Conservation (phyloP, 2,888 invertebrate species). For the Drosophila mettleri region DNA sequence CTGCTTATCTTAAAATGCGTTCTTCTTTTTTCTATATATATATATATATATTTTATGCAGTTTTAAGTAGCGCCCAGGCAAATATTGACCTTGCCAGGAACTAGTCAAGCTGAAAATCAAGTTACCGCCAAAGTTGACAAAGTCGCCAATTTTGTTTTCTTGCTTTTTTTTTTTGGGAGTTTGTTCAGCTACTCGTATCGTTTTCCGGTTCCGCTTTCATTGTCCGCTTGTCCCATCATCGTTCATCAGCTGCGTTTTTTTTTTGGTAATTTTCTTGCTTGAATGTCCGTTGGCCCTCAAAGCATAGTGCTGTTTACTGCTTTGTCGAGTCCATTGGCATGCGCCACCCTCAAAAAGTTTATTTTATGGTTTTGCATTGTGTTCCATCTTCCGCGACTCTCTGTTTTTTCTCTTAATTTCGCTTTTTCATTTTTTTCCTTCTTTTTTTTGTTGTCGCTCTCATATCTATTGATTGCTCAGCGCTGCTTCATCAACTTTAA, state of each 20-base stretch:
- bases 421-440: slow-evolving; percentile 35
- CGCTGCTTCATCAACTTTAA: slow-evolving; percentile 61
- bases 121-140: slow-evolving; percentile 60
- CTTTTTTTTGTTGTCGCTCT: slow-evolving; percentile 12
- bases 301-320: slow-evolving; percentile 31
- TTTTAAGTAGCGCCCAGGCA: slow-evolving; percentile 55
- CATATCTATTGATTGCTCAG: slow-evolving; percentile 48
- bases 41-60: slow-evolving; percentile 46
- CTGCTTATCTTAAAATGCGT: slow-evolving; percentile 37
- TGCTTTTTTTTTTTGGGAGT: slow-evolving; percentile 33
- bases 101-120: slow-evolving; percentile 76
- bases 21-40: slow-evolving; percentile 16
- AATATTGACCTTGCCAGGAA: slow-evolving; percentile 58
- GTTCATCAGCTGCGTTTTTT: slow-evolving; percentile 39
- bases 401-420: slow-evolving; percentile 8
- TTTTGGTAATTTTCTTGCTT: slow-evolving; percentile 61
- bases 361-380: slow-evolving; percentile 58
- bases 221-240: slow-evolving; percentile 39
- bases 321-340: slow-evolving; percentile 46
- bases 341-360: slow-evolving; percentile 49
- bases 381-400: slow-evolving; percentile 21
- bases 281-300: slow-evolving; percentile 34
- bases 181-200: slow-evolving; percentile 50
- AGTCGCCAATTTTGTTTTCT: slow-evolving; percentile 25
- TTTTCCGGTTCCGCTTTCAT: slow-evolving; percentile 53